Evolutionary conservation across 2,113 vertebrate species (phyloP).

Genomic region (Anarrhichthys ocellatus): DNA sequence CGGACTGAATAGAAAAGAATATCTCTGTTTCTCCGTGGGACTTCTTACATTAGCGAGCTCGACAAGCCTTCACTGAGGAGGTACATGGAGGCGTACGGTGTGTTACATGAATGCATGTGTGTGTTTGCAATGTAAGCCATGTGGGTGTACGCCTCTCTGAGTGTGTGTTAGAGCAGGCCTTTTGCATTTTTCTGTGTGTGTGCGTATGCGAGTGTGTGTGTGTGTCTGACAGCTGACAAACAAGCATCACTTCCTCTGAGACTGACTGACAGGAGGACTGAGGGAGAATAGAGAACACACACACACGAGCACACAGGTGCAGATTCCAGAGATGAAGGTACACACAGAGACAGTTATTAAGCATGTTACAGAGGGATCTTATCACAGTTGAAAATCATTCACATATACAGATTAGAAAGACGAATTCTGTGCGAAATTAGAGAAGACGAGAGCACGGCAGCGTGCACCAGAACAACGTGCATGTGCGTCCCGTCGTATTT

Average conservation of each 20-base stretch:
- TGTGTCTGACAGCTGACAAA: constrained; percentile 65
- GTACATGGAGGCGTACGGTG: constrained; percentile 3
- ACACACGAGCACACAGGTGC: neutral
- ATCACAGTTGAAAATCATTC: constrained; percentile 49
- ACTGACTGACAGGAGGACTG: constrained; percentile 58
- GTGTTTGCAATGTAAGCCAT: constrained; percentile 22
- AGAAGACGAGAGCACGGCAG: neutral
- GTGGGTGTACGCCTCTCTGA: constrained; percentile 8
- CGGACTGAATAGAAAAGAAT: constrained; percentile 60
- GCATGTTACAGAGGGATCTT: constrained; percentile 11
- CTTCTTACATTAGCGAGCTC: constrained; percentile 52
- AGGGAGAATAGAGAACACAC: constrained; percentile 35
- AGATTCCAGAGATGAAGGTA: constrained; percentile 10
- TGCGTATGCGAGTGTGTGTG: neutral
- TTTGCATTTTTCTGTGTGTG: constrained; percentile 3
- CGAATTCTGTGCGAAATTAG: neutral
- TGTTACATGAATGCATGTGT: constrained; percentile 16
- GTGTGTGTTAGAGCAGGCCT: constrained; percentile 12
- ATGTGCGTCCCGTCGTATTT: neutral
- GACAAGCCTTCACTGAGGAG: constrained; percentile 32
- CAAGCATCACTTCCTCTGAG: constrained; percentile 44
- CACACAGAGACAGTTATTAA: constrained; percentile 27
- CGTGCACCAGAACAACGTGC: neutral
- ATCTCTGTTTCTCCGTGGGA: constrained; percentile 39
- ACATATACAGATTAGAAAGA: constrained; percentile 32